Evolutionary conservation across 2,797 vertebrate genomes (phyloP).

Genomic region (Macropus fuliginosus): DNA sequence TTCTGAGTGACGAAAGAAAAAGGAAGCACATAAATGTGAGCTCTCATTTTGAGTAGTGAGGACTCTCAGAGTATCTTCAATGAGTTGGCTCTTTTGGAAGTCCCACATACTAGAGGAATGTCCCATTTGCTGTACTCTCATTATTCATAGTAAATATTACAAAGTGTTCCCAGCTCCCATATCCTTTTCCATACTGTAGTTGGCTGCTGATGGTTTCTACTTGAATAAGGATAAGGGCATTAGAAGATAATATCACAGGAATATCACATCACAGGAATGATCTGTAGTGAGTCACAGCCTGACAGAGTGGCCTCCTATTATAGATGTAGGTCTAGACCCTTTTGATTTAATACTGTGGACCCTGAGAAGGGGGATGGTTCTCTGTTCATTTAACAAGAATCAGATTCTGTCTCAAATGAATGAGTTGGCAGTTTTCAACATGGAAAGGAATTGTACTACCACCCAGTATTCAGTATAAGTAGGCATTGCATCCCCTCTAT

Average conservation of each 20-base stretch:
- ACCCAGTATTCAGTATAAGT: not conserved
- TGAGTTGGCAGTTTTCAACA: not conserved
- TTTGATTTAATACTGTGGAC: not conserved
- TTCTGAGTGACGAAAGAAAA: not conserved
- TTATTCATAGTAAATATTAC: not conserved
- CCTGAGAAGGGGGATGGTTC: not conserved
- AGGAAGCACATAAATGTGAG: not conserved
- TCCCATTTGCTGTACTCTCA: not conserved
- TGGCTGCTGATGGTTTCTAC: not conserved
- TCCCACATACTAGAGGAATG: not conserved
- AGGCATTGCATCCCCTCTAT: not conserved
- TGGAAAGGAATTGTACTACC: not conserved
- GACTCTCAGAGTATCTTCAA: not conserved
- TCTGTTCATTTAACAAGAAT: not conserved
- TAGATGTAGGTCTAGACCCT: not conserved
- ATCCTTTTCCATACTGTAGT: not conserved
- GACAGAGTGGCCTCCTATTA: not conserved
- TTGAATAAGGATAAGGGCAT: not conserved
- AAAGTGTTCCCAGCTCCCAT: not conserved
- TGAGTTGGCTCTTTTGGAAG: not conserved
- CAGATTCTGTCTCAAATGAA: not conserved
- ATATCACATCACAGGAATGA: not conserved
- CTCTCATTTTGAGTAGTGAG: not conserved
- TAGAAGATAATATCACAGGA: not conserved
- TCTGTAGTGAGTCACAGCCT: not conserved